Base-by-base conservation (phyloP, 2,797 vertebrate genomes). In the Anabas testudineus region DNA sequence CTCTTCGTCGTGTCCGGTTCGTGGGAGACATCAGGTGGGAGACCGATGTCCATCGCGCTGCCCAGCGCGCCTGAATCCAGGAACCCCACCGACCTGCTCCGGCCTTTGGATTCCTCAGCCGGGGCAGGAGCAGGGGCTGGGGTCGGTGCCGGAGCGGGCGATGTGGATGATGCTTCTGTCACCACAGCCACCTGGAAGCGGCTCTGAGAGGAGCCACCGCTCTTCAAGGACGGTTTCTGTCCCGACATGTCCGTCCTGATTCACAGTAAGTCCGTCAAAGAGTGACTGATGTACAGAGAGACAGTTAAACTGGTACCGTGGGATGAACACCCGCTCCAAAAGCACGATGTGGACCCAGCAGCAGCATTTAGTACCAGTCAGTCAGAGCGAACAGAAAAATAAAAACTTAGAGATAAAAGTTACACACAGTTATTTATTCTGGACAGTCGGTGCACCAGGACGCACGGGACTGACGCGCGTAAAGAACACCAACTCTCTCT, bases 181-280 rank as follows among this genome's bases (percentile, higher is more conserved):
- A 99, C 97, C 49, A 93, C 80, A 56, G 97, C 96, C 92, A 99
- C 97, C 90, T 98, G 97, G 85, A 99, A 98, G 72, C 97, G 95
- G 83, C 97, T 96, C 41, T 95, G 94, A 2, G 94, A 87, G 43
- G 95, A 94, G 72, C 92, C 94, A 64, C 93, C 75, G 16, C 93
- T 91, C 74, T 28, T 85, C 56, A 91, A 30, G 3, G 86, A 71
- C 10, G 90, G 87, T 68, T 90, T 93, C 60, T 92, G 89, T 10
- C 88, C 93, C 10, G 94, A 94, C 93, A 94, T 94, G 72, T 84
- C 57, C 57, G 1, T 19, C 8, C n/a, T 13, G 10, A 12, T 1
- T 16, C 19, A 66, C 26, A 43, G 8, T 13, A 1, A 49, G 21
- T 13, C 8, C 3, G 24, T 28, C 24, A 18, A 7, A 43, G 30